Evolutionary conservation across 1,140 invertebrate genomes (phyloP), one percentile per base, ranked within the genome.

Genomic region (Drosophila biarmipes): DNA sequence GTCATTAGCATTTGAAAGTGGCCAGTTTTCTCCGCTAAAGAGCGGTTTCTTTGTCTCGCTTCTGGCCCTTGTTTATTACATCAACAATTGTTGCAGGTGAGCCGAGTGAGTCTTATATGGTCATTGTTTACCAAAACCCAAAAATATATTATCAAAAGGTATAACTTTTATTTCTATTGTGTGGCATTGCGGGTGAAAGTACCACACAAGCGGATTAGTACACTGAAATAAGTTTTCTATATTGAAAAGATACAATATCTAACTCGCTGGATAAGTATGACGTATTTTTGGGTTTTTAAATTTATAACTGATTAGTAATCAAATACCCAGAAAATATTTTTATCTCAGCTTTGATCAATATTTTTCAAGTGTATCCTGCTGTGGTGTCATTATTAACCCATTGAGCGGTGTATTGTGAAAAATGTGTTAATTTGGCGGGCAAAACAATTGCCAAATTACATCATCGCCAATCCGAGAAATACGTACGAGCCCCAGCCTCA

Each of bases 51-150:
- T 67, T 67, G 63, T 67, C 24, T 42, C 49, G 27, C 42, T 21
- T 8, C n/a, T 45, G 48, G 64, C 38, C 59, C 51, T 48, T 69
- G 49, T 54, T 69, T 61, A 55, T 82, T 84, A 82, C 74, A 78
- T 81, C 58, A 79, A 84, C 63, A 73, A 76, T 80, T 59, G 80
- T 53, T 80, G 80, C 80, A 84, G 80, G 80, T 84, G 80, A 84
- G 76, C 63, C 40, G 38, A 38, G 53, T 55, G 52, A 42, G 59
- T 27, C 51, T 53, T 69, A 75, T 81, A 56, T 59, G 43, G 48
- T 29, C 62, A 81, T 81, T 81, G 79, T 82, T 71, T 59, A 54
- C 48, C 17, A 14, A 69, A 45, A 68, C 31, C 63, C 63, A 69
- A 69, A 69, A 69, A 72, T 72, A 72, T 72, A 51, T 56, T 63